Evolutionary conservation across 2,113 vertebrate species (phyloP).

Genomic region (Porphyrio hochstetteri): DNA sequence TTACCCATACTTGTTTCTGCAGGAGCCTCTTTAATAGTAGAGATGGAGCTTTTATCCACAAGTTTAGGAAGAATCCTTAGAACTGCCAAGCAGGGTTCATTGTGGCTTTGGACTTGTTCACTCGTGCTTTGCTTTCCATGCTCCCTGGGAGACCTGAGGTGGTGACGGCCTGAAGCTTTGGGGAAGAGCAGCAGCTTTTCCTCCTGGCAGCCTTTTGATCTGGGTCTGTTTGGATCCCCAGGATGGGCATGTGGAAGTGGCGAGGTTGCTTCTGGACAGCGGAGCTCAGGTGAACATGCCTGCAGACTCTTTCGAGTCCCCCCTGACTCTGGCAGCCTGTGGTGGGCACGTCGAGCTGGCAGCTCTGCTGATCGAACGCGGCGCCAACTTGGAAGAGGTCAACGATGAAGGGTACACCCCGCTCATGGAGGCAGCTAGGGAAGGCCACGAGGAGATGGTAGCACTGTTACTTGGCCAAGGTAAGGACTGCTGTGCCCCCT

Average conservation of each 20-base stretch:
- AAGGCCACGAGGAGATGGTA: slow-evolving; percentile 99
- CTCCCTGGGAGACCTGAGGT: neutral
- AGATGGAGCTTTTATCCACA: neutral
- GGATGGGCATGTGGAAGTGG: slow-evolving; percentile 99
- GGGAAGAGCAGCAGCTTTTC: neutral
- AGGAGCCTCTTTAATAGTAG: neutral
- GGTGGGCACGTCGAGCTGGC: slow-evolving; percentile 97
- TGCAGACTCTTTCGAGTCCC: slow-evolving; percentile 98
- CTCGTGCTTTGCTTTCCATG: neutral
- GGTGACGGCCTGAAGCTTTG: neutral
- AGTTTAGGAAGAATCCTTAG: neutral
- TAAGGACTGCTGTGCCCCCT: neutral
- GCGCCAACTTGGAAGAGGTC: slow-evolving; percentile 97
- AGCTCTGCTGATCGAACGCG: slow-evolving; percentile 93
- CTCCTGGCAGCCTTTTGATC: neutral
- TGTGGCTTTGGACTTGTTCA: neutral
- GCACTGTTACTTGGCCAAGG: slow-evolving; percentile 96
- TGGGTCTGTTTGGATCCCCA: slow-evolving; percentile 46
- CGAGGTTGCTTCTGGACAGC: slow-evolving; percentile 94
- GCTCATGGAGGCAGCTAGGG: slow-evolving; percentile 96
- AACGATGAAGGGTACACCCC: slow-evolving; percentile 99
- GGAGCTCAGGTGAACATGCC: slow-evolving; percentile 99
- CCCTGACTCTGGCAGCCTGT: slow-evolving; percentile 93
- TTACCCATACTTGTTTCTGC: neutral
- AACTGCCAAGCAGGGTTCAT: neutral